Evolutionary conservation across 1,140 invertebrate genomes (phyloP), one percentile per base, ranked within the genome.

Genomic region (Acromyrmex charruanus): DNA sequence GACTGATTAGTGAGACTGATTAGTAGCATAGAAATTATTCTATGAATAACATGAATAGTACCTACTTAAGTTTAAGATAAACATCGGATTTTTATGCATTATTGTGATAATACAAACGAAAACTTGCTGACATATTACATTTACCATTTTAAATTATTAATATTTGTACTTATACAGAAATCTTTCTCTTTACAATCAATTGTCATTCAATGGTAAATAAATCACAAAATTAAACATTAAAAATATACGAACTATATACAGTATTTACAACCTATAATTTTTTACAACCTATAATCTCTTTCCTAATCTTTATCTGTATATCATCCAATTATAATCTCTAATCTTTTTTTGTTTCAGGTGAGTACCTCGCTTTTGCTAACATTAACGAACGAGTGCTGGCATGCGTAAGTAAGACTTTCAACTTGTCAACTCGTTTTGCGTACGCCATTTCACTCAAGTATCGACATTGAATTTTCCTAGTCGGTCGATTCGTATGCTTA

Each of bases 281-380:
- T 39, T 39, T 9, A 39, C 35, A 39, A 39, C 35, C 0, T 39
- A 39, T 39, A 39, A 39, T 39, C 7, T 39, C 18, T 16, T 21
- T 81, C 12, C 5, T 2, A 53, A 69, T 18, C 71, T 12, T 16
- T 18, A 4, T 58, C 10, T n/a, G 25, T 59, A 10, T 14, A 44
- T 39, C 31, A 49, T 44, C 12, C 28, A 14, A 61, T 18, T 35
- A 25, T 75, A 84, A 84, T 35, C 7, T 61, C 14, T 51, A n/a
- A 44, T 72, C 55, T 55, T 89, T 58, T 92, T n/a, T 69, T 92
- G 92, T 94, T 94, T 68, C 91, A 94, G 93, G 93, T 93, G 92
- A 94, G 93, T 94, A 89, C 61, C 10, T 44, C 7, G 10, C 35
- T 63, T 10, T 31, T n/a, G 31, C 14, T 71, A 3, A 9, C 16